Evolutionary conservation across 2,113 vertebrate genomes (phyloP).

Genomic region (human (Homo sapiens)): DNA sequence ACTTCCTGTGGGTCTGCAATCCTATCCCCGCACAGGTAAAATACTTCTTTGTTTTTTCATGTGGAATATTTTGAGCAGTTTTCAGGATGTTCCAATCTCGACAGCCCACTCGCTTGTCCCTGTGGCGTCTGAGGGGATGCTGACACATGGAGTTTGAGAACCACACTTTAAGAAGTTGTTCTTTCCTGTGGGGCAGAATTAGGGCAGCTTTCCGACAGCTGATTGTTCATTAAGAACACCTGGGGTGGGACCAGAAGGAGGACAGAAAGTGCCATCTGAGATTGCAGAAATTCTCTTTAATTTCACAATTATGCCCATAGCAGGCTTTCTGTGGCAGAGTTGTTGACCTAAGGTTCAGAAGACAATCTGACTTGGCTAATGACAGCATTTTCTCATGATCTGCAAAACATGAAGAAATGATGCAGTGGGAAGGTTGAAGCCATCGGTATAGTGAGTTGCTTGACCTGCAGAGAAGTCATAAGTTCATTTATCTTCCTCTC

Average conservation of each 20-base stretch:
- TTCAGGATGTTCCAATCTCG: not conserved
- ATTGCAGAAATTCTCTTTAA: not conserved
- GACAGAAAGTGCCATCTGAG: not conserved
- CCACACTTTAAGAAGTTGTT: not conserved
- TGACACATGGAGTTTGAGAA: not conserved
- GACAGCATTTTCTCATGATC: not conserved
- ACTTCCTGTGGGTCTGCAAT: not conserved
- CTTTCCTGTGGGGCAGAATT: not conserved
- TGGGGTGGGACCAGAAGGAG: not conserved
- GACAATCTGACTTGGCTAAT: not conserved
- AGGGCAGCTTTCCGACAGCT: not conserved
- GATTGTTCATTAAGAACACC: not conserved
- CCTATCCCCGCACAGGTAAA: not conserved
- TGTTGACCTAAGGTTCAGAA: not conserved
- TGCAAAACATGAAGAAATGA: not conserved
- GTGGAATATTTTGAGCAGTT: not conserved
- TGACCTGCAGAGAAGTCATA: not conserved
- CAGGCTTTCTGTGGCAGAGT: not conserved
- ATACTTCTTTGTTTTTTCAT: not conserved
- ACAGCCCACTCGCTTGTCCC: not conserved
- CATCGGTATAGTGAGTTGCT: not conserved
- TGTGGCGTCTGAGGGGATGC: not conserved
- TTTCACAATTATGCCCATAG: not conserved
- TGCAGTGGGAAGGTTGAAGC: not conserved
- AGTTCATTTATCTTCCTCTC: not conserved